Evolutionary conservation across 2,888 invertebrate species (phyloP).

Genomic region (Idaea biselata): DNA sequence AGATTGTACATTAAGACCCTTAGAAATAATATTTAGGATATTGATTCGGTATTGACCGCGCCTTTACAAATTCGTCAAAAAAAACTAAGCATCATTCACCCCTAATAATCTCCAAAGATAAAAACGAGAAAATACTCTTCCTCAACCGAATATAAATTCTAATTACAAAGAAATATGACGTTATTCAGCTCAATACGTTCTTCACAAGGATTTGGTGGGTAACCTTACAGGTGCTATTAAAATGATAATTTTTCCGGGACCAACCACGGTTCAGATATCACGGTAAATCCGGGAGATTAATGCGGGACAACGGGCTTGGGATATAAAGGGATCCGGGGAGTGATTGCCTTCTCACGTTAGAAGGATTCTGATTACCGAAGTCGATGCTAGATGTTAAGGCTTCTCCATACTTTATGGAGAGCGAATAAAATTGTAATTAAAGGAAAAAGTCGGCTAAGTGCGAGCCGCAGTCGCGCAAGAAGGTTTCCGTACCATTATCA

Average conservation of each 20-base stretch:
- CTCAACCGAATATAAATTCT: background rate
- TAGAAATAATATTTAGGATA: no score
- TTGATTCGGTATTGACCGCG: no score
- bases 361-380: background rate
- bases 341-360: slow-evolving; percentile 23
- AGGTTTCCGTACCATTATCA: no score
- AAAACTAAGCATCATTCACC: background rate
- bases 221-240: slow-evolving; percentile 26
- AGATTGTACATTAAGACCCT: no score
- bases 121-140: background rate
- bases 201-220: slow-evolving; percentile 7
- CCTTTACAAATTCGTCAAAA: background rate
- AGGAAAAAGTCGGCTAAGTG: no score
- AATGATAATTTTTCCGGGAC: slow-evolving; percentile 26
- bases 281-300: slow-evolving; percentile 31
- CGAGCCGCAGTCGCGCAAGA: no score
- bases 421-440: no score
- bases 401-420: background rate
- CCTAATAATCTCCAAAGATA: background rate
- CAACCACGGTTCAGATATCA: slow-evolving; percentile 15
- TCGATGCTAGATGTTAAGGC: background rate
- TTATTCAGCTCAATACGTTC: slow-evolving; percentile 8
- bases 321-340: slow-evolving; percentile 22
- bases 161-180: background rate
- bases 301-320: slow-evolving; percentile 23